Conservation (phyloP, 2,113 vertebrate species). For the Osmerus mordax region DNA sequence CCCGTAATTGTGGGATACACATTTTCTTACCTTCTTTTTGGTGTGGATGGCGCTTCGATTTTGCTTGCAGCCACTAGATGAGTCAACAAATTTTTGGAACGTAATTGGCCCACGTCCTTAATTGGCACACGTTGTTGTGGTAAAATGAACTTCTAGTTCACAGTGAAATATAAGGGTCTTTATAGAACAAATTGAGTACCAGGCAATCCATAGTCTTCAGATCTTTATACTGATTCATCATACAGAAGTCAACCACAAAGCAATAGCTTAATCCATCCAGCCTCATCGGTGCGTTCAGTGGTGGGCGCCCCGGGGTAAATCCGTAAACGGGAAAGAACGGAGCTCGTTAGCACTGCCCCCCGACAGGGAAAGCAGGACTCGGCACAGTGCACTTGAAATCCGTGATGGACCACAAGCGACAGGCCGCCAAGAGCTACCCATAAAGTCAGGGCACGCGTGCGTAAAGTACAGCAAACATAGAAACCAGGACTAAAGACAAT, state of each 20-base stretch:
- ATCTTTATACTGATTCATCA: constrained; percentile 20
- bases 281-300: constrained; percentile 45
- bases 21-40: no score
- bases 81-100: constrained; percentile 32
- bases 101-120: constrained; percentile 30
- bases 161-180: neutral
- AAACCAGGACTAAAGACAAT: neutral
- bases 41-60: no score
- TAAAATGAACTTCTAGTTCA: neutral
- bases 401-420: constrained; percentile 70
- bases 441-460: constrained; percentile 1
- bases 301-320: constrained; percentile 62
- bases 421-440: constrained; percentile 44
- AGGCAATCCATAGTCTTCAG: constrained; percentile 34
- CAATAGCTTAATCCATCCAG: constrained; percentile 41
- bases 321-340: constrained; percentile 48
- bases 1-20: no score
- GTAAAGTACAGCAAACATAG: neutral
- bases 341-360: constrained; percentile 71
- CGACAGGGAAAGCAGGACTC: constrained; percentile 50
- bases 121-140: neutral
- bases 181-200: neutral
- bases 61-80: neutral
- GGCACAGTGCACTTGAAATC: neutral
- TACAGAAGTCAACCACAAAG: constrained; percentile 5